Evolutionary conservation across 64 coral and sea anemone species (phyloP).

Genomic region (Porites lutea): DNA sequence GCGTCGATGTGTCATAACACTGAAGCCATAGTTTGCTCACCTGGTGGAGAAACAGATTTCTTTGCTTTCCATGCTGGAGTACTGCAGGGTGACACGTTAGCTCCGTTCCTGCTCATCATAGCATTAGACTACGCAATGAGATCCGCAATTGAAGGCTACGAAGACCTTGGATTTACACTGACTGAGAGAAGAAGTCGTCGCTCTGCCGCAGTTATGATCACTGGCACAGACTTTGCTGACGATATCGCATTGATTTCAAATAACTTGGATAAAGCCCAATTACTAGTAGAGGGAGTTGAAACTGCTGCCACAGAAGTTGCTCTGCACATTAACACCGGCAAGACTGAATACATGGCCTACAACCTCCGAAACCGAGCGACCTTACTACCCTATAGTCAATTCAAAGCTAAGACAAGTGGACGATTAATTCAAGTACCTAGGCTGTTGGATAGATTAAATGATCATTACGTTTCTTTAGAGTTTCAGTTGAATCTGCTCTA

Average conservation of each 20-base stretch:
- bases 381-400: background rate
- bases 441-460: background rate
- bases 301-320: background rate
- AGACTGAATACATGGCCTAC: constrained; percentile 16
- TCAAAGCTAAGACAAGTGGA: background rate
- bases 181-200: too few species aligned
- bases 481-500: background rate
- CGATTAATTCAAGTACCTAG: constrained; percentile 29
- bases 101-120: too few species aligned
- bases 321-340: background rate
- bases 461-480: background rate
- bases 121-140: too few species aligned
- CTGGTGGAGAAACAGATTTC: too few species aligned
- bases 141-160: too few species aligned
- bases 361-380: background rate
- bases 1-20: too few species aligned
- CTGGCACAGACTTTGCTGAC: constrained; percentile 25
- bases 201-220: too few species aligned
- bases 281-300: background rate
- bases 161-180: too few species aligned
- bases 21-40: too few species aligned
- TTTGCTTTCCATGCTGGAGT: too few species aligned
- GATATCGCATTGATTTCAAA: constrained; percentile 42
- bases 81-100: too few species aligned
- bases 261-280: background rate